Conservation (phyloP, 1,140 invertebrate species). For the Brachionus rotundiformis region DNA sequence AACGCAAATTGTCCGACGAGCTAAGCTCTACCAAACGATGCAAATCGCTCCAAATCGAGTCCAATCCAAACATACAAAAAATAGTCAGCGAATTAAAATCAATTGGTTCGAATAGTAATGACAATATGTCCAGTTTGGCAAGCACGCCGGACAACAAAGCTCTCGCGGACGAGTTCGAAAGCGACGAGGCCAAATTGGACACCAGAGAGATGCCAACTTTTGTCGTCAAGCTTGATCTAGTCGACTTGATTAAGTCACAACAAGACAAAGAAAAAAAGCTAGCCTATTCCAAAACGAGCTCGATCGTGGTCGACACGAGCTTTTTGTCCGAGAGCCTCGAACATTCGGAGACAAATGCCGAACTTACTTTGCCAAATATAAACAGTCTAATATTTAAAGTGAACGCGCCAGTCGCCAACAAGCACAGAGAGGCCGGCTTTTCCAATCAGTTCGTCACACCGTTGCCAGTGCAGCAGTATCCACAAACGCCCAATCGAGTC, state of each 20-base stretch:
- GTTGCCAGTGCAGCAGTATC: conserved; percentile 1
- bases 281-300: neutral
- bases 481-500: conserved; percentile 5
- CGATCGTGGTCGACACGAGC: neutral
- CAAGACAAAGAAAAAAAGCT: conserved; percentile 18
- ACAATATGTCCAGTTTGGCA: neutral
- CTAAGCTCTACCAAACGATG: neutral
- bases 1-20: conserved; percentile 15
- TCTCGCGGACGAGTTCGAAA: neutral
- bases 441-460: neutral
- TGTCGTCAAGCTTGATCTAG: conserved; percentile 7
- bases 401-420: neutral
- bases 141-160: neutral
- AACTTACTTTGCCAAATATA: neutral
- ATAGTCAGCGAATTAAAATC: conserved; percentile 36
- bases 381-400: neutral
- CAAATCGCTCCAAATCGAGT: neutral
- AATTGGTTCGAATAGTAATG: conserved; percentile 4
- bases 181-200: neutral
- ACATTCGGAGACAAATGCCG: neutral
- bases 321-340: neutral
- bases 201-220: neutral
- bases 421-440: neutral
- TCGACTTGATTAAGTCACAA: conserved; percentile 15
- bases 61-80: conserved; percentile 25